Percentiles rank a stretch among this genome's conserved stretches.
Evolutionary conservation across 2,113 vertebrate genomes (phyloP).

Genomic region (Platysternon megacephalum): DNA sequence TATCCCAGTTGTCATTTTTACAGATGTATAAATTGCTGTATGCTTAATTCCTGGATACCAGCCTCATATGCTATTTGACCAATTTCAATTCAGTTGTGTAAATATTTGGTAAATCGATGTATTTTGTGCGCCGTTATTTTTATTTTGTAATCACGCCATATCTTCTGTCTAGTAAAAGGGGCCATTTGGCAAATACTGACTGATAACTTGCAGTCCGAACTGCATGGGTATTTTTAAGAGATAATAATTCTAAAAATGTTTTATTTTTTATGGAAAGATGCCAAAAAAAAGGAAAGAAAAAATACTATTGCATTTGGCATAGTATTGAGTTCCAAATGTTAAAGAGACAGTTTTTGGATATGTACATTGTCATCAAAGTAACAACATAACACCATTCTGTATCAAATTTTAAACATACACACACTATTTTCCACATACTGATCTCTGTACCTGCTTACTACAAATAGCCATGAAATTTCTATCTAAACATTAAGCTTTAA

Average conservation of each 20-base stretch:
- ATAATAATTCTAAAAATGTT: not conserved
- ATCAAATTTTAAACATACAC: not conserved
- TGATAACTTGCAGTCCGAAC: not conserved
- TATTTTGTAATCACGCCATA: not conserved
- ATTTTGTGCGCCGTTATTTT: conserved; percentile 3
- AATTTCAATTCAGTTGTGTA: not conserved
- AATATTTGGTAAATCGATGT: not conserved
- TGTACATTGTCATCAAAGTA: not conserved
- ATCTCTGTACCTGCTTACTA: not conserved
- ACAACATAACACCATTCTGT: too few species aligned
- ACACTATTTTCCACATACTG: not conserved
- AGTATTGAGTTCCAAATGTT: not conserved
- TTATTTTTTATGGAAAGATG: not conserved
- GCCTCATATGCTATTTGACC: not conserved
- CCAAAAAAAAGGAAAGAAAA: not conserved
- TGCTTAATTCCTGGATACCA: not conserved
- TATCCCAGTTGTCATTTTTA: not conserved
- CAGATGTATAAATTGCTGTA: not conserved
- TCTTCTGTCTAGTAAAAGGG: conserved; percentile 38
- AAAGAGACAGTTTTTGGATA: not conserved
- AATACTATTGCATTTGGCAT: not conserved
- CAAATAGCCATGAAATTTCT: not conserved
- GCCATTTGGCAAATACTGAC: not conserved
- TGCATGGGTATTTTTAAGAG: not conserved
- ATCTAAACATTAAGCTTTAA: not conserved